Evolutionary conservation across 2,113 vertebrate genomes (phyloP).

Genomic region (Isurus oxyrinchus): DNA sequence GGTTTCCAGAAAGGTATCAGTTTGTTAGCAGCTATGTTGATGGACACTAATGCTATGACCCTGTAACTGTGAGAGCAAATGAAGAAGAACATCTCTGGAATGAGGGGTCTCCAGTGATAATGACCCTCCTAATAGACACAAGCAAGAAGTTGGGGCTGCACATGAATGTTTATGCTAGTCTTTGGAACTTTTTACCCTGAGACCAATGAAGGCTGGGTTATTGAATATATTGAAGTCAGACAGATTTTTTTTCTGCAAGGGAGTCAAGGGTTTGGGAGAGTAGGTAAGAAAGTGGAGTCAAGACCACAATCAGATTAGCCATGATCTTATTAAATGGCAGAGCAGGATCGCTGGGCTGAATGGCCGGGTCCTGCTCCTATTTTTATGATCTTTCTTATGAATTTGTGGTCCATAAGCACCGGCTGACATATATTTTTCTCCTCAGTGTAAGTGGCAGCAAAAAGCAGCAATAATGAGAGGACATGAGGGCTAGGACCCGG

Average conservation of each 20-base stretch:
- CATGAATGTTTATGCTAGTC: background rate
- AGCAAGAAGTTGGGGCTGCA: background rate
- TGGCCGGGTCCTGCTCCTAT: background rate
- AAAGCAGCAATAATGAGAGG: background rate
- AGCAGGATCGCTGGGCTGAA: background rate
- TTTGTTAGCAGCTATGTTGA: background rate
- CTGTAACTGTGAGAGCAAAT: background rate
- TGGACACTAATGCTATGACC: too few relatives aligned
- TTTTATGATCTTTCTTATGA: background rate
- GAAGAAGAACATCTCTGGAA: background rate
- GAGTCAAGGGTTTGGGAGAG: background rate
- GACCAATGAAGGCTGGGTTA: background rate
- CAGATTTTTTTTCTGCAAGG: background rate
- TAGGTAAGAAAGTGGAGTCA: background rate
- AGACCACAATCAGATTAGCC: background rate
- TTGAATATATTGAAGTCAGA: background rate
- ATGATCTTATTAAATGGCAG: background rate
- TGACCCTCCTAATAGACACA: background rate
- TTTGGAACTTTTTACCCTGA: background rate
- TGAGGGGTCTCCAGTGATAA: background rate
- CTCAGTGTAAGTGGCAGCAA: background rate
- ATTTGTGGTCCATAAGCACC: background rate
- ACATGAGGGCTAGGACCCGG: background rate
- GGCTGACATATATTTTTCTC: background rate
- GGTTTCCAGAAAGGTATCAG: too few relatives aligned